These are phyloP conservation scores for Cotesia glomerata DNA, from an alignment of 1,140 invertebrate genomes.

Conservation along the genomic window DNA sequence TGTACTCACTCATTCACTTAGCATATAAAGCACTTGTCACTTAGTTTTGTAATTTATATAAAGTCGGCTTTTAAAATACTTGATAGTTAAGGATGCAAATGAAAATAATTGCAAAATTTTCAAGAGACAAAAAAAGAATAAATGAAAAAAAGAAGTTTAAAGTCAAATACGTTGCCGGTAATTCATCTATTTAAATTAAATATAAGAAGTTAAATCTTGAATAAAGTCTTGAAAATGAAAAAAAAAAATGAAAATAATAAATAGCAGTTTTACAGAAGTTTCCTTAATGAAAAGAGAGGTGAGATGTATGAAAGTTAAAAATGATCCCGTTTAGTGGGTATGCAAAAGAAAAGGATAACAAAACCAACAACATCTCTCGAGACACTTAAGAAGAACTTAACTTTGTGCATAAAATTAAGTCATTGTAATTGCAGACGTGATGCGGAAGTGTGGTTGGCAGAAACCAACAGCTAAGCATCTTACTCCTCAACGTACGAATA, in stretches of 20 bases:
- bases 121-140: too few species aligned
- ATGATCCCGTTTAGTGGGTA: background rate
- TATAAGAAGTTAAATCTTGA: background rate
- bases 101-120: too few species aligned
- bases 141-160: too few species aligned
- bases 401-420: constrained; percentile 63
- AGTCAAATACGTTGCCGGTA: too few species aligned
- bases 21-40: too few species aligned
- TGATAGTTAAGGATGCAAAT: too few species aligned
- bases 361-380: constrained; percentile 28
- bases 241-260: background rate
- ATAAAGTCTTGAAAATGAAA: too few species aligned
- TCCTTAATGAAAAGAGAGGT: background rate
- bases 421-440: constrained; percentile 53
- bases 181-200: background rate
- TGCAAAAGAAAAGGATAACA: constrained; percentile 21
- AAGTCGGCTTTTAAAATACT: too few species aligned
- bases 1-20: too few species aligned
- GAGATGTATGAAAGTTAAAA: constrained; percentile 16
- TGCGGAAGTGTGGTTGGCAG: constrained; percentile 26
- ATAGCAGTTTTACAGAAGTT: constrained; percentile 6
- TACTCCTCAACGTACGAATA: constrained; percentile 19
- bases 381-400: constrained; percentile 61
- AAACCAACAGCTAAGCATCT: constrained; percentile 32
- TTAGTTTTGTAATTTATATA: too few species aligned